A percentile compares a stretch with the other conserved stretches of the same genome.
Evolutionary conservation across 2,113 vertebrate genomes (phyloP).

Genomic region (Indicator indicator): DNA sequence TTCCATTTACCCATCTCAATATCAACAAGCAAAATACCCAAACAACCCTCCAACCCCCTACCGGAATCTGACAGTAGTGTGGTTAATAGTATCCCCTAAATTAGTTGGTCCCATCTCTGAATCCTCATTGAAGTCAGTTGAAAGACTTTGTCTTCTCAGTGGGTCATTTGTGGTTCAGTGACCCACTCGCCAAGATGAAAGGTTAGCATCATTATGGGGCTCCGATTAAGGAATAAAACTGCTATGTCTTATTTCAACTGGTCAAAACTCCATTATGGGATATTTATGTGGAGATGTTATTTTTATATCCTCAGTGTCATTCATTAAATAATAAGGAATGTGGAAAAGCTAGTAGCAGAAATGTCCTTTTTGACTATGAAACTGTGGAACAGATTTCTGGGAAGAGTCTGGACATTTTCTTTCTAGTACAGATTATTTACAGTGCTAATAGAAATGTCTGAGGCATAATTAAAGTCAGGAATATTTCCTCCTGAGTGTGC

Average conservation of each 20-base stretch:
- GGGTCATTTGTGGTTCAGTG: not conserved
- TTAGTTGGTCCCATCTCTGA: not conserved
- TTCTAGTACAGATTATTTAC: conserved; percentile 2
- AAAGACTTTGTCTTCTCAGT: conserved; percentile 5
- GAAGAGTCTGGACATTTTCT: not conserved
- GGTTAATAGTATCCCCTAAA: not conserved
- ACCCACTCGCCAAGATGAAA: not conserved
- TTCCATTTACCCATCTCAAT: not conserved
- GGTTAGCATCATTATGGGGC: not conserved
- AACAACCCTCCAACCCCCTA: not conserved
- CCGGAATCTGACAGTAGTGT: not conserved
- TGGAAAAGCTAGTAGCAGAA: not conserved
- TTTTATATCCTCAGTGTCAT: not conserved
- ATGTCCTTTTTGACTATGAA: not conserved
- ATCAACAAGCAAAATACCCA: not conserved
- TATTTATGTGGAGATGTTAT: not conserved
- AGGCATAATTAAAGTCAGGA: not conserved
- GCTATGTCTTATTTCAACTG: not conserved
- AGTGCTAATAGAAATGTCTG: conserved; percentile 21
- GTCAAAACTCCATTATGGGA: not conserved
- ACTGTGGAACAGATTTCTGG: not conserved
- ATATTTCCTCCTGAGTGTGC: not conserved
- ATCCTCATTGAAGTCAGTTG: not conserved
- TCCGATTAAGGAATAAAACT: not conserved
- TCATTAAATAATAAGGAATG: not conserved